phyloP scores from a whole-genome alignment of 2,113 vertebrate species.

The Calidris pygmaea region DNA sequence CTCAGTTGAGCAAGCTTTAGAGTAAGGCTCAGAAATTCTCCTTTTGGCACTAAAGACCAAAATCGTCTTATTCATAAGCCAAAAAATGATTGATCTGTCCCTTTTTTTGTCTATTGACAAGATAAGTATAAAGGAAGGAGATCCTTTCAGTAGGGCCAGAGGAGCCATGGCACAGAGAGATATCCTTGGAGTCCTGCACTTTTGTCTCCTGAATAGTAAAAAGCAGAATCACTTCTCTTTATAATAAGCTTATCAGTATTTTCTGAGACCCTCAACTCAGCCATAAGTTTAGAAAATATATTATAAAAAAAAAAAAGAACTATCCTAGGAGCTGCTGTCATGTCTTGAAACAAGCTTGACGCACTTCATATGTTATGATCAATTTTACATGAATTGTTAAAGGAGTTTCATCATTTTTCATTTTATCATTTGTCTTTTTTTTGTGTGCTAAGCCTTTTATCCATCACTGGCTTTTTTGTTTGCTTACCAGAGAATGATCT shows the following conservation, averaged over 20 bases:
- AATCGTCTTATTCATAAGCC: not conserved
- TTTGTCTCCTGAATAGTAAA: not conserved
- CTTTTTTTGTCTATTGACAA: not conserved
- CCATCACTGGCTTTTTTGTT: not conserved
- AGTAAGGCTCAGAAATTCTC: not conserved
- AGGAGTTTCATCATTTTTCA: not conserved
- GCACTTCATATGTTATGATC: not conserved
- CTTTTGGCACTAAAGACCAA: not conserved
- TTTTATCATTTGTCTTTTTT: not conserved
- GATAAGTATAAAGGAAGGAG: not conserved
- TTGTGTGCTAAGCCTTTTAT: not conserved
- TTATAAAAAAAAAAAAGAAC: not conserved
- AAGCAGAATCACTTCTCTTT: not conserved
- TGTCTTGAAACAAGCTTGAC: not conserved
- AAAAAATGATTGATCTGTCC: not conserved
- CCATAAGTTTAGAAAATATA: not conserved
- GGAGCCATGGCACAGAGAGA: not conserved
- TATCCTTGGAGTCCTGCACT: not conserved
- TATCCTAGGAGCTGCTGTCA: not conserved
- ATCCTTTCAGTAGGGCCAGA: not conserved
- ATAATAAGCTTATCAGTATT: not conserved
- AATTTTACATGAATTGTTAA: not conserved
- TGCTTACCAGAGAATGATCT: not conserved
- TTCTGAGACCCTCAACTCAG: not conserved
- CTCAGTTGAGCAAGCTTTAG: not conserved